Base-by-base conservation (phyloP, 92 coral and sea anemone species). In the Zoanthus sansibaricus region DNA sequence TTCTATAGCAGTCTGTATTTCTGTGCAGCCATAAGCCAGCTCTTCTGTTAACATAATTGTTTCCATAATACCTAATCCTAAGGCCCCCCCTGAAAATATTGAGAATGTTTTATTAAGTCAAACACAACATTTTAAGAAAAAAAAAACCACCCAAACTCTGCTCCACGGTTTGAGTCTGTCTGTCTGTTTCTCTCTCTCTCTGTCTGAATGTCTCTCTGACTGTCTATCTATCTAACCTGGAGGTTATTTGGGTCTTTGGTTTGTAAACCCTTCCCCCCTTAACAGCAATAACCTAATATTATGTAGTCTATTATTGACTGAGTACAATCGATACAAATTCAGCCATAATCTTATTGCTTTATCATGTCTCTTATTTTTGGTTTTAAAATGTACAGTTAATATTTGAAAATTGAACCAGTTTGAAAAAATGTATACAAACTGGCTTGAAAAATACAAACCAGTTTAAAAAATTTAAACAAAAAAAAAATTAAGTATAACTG, bases 41-140 rank as follows among this genome's bases (percentile, higher is more conserved):
- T 96, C 99, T 86, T 96, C 99, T 3, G 99, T 96, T 4, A 95
- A 84, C 10, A 95, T 91, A 82, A 95, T 93, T 3, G 92, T 94
- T 68, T 94, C 99, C 52, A 93, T 89, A 12, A 93, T 83, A 68
- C 99, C 99, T 78, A 96, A 88, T 32, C 78, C 99, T 54, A 54
- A 54, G 25, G 95, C 88, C 9, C 99, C 99, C 75, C 99, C 99
- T 96, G 72, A 25, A 79, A 52, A 62, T 20, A 33, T 64, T 9
- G 33, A 54, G 15, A 6, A 16, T 54, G 59, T 54, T 54, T 54
- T 54, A 54, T 54, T 54, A 54, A 54, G 59, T 72, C 18, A 67
- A 1, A 17, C 21, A 62, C 7, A 7, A 62, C 69, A 16, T 62
- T 49, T 17, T 31, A 37, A 49, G 76, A 37, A 37, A 37, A 37